A percentile compares a stretch with the other conserved stretches of the same genome.
Conservation (phyloP, 2,113 vertebrate species). For the Anthoscopus minutus region DNA sequence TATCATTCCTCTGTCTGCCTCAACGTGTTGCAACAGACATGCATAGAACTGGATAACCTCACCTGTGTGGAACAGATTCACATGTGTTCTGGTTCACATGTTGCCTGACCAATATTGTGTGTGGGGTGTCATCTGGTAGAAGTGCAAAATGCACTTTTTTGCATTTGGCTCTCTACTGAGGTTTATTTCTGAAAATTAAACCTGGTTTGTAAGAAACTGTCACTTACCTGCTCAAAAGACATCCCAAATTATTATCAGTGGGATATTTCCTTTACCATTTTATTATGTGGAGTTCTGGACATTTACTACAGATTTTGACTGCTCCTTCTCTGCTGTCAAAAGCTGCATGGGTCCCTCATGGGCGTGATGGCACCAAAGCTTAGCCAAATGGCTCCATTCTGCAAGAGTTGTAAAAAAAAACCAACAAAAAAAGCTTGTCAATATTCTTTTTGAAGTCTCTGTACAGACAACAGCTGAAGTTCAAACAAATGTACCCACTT, state of each 20-base stretch:
- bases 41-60: not conserved
- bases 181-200: not conserved
- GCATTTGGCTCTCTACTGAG: not conserved
- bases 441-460: not conserved
- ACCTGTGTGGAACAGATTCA: accelerated
- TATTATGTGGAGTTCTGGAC: not conserved
- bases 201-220: not conserved
- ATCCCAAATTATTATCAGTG: not conserved
- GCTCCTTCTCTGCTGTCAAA: not conserved
- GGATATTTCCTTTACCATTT: not conserved
- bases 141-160: not conserved
- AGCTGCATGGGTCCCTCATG: not conserved
- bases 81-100: accelerated
- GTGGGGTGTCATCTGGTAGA: not conserved
- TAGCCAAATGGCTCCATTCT: not conserved
- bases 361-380: not conserved
- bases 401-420: not conserved
- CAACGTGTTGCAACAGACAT: not conserved
- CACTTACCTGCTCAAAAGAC: not conserved
- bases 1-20: not conserved
- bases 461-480: accelerated
- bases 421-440: not conserved
- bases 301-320: not conserved
- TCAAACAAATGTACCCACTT: not conserved
- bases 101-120: not conserved